Conservation (phyloP, 35 echinoderm and acorn worm species). For the Ophiothrix spiculata region DNA sequence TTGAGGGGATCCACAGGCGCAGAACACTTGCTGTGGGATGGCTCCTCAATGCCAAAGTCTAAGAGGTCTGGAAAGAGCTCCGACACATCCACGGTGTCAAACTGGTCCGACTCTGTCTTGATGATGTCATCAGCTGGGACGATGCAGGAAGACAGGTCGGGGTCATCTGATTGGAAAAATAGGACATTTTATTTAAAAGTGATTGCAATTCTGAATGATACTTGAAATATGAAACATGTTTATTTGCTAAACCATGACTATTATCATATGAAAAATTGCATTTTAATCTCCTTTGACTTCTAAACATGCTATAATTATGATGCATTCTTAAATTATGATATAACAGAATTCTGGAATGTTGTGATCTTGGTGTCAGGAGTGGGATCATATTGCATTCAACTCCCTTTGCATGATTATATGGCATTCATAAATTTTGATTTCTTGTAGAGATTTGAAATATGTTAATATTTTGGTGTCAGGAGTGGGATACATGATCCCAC, state of each 20-base stretch:
- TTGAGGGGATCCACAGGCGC: conserved; percentile 22
- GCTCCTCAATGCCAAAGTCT: conserved; percentile 20
- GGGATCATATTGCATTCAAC: too few relatives aligned
- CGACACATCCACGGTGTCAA: conserved; percentile 32
- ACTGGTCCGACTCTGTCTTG: conserved; percentile 45
- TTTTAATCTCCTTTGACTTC: too few relatives aligned
- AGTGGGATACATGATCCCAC: not conserved
- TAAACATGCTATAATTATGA: too few relatives aligned
- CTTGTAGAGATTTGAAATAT: not conserved
- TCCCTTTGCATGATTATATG: too few relatives aligned
- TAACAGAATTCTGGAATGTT: too few relatives aligned
- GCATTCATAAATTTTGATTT: not conserved
- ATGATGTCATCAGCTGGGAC: conserved; percentile 29
- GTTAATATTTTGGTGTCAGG: not conserved
- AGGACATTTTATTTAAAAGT: not conserved
- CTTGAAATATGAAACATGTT: not conserved
- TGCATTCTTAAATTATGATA: too few relatives aligned
- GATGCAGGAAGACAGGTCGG: conserved; percentile 49
- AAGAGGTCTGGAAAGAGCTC: conserved; percentile 54
- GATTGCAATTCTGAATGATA: not conserved
- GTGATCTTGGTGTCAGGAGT: too few relatives aligned
- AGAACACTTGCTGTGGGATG: not conserved
- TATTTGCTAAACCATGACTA: not conserved
- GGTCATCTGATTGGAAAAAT: not conserved
- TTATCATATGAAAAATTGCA: not conserved